Evolutionary conservation across 2,888 invertebrate species (phyloP), one percentile per base, ranked within the genome.

Genomic region (Cordilura impudica): DNA sequence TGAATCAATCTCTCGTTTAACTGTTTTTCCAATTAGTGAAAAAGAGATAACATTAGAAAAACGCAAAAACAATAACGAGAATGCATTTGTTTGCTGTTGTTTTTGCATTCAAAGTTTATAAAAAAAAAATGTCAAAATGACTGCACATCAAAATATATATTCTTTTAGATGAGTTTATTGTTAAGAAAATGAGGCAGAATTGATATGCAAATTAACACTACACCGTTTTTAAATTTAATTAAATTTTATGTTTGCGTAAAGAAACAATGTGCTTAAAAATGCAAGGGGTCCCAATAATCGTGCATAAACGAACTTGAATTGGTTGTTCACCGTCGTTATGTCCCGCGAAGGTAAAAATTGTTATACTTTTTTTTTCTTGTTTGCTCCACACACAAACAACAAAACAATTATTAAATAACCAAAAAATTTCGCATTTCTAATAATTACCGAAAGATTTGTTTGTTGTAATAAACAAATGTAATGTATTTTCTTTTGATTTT

Each of bases 261-360:
- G 43, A 54, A 67, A 67, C 77, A 72, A 78, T 70, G 74, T 74
- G 73, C 74, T 74, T 71, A 26, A 74, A 69, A 70, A 69, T 71
- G 71, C 71, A 79, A 75, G 71, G 71, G 72, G 75, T 45, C 49
- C 61, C 51, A 72, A 63, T 72, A 79, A 58, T 79, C 79, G 79
- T 79, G 79, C 67, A 72, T 71, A 71, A 75, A 75, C 79, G 79
- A 79, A 79, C 79, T 79, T 79, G 71, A 79, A 79, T 79, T 67
- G 61, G 74, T 71, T 76, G 76, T 74, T 75, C 79, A 79, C 79
- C 71, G 56, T 67, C 79, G 79, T 79, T 65, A 56, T 78, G 19
- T 67, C 71, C 79, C 79, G 75, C 75, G 75, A 75, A 79, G 75
- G 79, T 75, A 75, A 75, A 29, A 79, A 79, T 72, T 75, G 75